These are phyloP conservation scores for Tragelaphus buxtoni DNA, from an alignment of 2,113 vertebrate genomes.

Conservation along the genomic window DNA sequence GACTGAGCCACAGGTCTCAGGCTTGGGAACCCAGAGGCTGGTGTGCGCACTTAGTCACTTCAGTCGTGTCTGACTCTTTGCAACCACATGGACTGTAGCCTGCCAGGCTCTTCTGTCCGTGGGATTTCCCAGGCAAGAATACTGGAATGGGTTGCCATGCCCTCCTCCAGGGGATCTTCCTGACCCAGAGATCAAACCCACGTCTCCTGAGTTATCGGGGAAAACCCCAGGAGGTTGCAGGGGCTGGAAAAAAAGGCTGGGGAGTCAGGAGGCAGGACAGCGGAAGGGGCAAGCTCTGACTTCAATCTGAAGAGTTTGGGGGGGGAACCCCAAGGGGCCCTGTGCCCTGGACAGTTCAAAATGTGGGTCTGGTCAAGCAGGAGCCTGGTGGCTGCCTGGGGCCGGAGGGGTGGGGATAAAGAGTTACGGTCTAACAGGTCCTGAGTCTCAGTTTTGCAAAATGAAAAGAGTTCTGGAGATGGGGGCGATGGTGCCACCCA, in stretches of 20 bases:
- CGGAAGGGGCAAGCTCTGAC: not conserved
- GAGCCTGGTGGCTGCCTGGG: not conserved
- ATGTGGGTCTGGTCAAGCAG: not conserved
- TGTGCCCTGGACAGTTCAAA: not conserved
- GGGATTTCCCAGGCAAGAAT: too few relatives aligned
- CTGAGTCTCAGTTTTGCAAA: not conserved
- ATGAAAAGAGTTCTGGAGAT: not conserved
- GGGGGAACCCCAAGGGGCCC: too few relatives aligned
- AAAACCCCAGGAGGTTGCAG: not conserved
- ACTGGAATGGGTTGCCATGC: not conserved
- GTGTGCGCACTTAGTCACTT: too few relatives aligned
- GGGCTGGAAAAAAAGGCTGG: not conserved
- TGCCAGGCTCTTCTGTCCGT: too few relatives aligned
- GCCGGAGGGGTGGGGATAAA: accelerated
- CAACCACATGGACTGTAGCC: accelerated
- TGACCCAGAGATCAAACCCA: not conserved
- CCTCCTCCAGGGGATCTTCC: not conserved
- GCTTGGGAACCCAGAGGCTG: not conserved
- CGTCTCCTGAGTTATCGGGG: not conserved
- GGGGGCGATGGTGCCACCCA: too few relatives aligned
- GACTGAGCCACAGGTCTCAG: not conserved
- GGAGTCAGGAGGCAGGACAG: not conserved
- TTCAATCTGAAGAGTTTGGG: too few relatives aligned
- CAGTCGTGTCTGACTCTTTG: too few relatives aligned
- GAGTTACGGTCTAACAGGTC: not conserved